Percentiles rank a stretch among this genome's conserved stretches.
These are phyloP conservation scores for Streblospio benedicti DNA, from an alignment of 1,140 invertebrate species.

Conservation along the genomic window DNA sequence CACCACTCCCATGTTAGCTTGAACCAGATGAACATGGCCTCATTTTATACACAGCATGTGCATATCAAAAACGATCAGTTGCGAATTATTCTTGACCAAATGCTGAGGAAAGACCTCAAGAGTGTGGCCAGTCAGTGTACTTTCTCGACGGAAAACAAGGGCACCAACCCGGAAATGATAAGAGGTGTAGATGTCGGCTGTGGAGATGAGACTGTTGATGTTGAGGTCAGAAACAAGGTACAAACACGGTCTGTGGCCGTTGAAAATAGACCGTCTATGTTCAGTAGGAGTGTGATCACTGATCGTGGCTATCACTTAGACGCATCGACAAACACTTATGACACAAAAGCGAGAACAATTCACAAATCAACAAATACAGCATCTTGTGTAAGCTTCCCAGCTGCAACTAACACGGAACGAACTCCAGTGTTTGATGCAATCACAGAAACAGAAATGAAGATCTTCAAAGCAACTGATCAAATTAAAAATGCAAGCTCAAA, in stretches of 20 bases:
- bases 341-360: slow-evolving; percentile 21
- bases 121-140: slow-evolving; percentile 35
- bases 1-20: slow-evolving; percentile 11
- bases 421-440: slow-evolving; percentile 10
- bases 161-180: slow-evolving; percentile 16
- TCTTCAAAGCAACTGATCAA: slow-evolving; percentile 32
- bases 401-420: slow-evolving; percentile 36
- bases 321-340: slow-evolving; percentile 33
- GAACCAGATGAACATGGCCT: slow-evolving; percentile 10
- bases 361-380: slow-evolving; percentile 41
- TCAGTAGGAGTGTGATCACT: slow-evolving; percentile 28
- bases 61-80: slow-evolving; percentile 30
- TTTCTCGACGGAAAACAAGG: slow-evolving; percentile 19
- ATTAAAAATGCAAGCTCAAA: slow-evolving; percentile 26
- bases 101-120: slow-evolving; percentile 36
- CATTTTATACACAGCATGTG: slow-evolving; percentile 2
- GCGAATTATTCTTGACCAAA: slow-evolving; percentile 30
- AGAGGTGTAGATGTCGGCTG: slow-evolving; percentile 24
- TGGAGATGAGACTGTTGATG: slow-evolving; percentile 33
- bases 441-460: slow-evolving; percentile 33
- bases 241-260: slow-evolving; percentile 29
- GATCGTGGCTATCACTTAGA: slow-evolving; percentile 37
- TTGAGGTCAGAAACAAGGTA: slow-evolving; percentile 29
- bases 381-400: slow-evolving; percentile 20
- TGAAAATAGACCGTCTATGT: slow-evolving; percentile 29